Percentiles rank a stretch among this genome's conserved stretches.
Conservation (phyloP, 1,140 invertebrate species). For the Platyscapa corneri region DNA sequence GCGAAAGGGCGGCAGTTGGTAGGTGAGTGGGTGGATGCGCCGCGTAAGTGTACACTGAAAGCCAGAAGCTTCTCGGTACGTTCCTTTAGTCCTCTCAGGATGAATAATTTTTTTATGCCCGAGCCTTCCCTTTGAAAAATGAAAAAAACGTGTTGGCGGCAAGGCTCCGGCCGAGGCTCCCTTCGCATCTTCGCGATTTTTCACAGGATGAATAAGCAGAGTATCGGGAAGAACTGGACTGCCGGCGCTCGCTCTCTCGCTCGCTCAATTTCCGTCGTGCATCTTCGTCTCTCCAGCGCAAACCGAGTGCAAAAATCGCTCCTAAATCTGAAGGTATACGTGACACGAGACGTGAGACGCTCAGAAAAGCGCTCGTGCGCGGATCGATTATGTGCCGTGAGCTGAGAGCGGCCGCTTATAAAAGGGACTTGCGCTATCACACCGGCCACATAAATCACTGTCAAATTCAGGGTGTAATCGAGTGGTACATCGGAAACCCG, state of each 20-base stretch:
- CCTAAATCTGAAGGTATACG: conserved; percentile 46
- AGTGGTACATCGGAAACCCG: conserved; percentile 57
- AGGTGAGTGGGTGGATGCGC: no score
- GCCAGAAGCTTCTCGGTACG: conserved; percentile 34
- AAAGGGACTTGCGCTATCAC: conserved; percentile 45
- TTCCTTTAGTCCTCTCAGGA: conserved; percentile 42
- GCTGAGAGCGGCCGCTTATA: conserved; percentile 19
- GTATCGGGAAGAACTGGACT: conserved; percentile 35
- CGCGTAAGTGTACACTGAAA: conserved; percentile 4
- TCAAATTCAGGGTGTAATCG: conserved; percentile 62
- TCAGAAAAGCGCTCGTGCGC: conserved; percentile 35
- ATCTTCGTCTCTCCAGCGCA: conserved; percentile 14
- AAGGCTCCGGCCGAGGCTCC: background rate
- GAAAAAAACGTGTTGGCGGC: conserved; percentile 27
- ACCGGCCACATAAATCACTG: conserved; percentile 62
- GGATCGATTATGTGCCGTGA: conserved; percentile 31
- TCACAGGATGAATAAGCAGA: conserved; percentile 48
- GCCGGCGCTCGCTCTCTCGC: background rate
- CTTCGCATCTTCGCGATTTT: conserved; percentile 44
- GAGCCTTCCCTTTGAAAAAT: conserved; percentile 21
- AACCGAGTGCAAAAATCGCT: conserved; percentile 48
- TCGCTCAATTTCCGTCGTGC: conserved; percentile 50
- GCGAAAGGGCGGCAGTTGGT: background rate
- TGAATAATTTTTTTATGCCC: conserved; percentile 47
- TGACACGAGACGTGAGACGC: conserved; percentile 44